phyloP scores from a whole-genome alignment of 2,888 invertebrate genomes.

The Dasysyrphus tricinctus region DNA sequence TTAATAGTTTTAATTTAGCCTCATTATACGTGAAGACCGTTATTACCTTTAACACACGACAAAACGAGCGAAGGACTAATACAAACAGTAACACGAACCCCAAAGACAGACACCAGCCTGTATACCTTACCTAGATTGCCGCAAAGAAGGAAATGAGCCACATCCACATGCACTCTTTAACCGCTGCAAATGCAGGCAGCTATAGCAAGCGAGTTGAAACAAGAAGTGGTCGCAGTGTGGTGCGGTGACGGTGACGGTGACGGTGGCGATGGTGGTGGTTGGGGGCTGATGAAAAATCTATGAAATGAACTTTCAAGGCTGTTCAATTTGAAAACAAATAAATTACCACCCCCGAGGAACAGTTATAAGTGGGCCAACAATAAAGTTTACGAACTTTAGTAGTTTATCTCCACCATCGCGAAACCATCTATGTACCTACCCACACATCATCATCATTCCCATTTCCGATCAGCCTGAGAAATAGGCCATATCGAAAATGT shows the following conservation, averaged over 20 bases:
- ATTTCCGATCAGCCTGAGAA: slow-evolving; percentile 60
- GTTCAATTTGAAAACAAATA: slow-evolving; percentile 74
- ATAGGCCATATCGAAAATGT: slow-evolving; percentile 74
- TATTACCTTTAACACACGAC: slow-evolving; percentile 64
- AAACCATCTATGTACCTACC: slow-evolving; percentile 64
- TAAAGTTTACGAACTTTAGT: slow-evolving; percentile 73
- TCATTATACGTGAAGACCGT: slow-evolving; percentile 65
- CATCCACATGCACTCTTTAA: slow-evolving; percentile 39
- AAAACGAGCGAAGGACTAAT: slow-evolving; percentile 16
- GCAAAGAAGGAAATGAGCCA: slow-evolving; percentile 33
- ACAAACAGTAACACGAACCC: slow-evolving; percentile 30
- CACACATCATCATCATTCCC: slow-evolving; percentile 69
- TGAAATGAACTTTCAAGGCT: slow-evolving; percentile 74
- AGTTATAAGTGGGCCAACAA: slow-evolving; percentile 71
- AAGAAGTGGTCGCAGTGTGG: neutral
- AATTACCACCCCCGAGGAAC: slow-evolving; percentile 69
- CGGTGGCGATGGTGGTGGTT: neutral
- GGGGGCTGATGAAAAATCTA: slow-evolving; percentile 53
- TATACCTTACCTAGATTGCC: slow-evolving; percentile 36
- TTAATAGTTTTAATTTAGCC: slow-evolving; percentile 72
- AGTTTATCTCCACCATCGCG: slow-evolving; percentile 73
- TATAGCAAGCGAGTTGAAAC: too few relatives aligned
- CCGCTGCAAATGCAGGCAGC: slow-evolving; percentile 2
- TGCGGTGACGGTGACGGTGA: too few relatives aligned
- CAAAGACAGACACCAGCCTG: slow-evolving; percentile 54